Evolutionary conservation across 2,888 invertebrate species (phyloP), one percentile per base, ranked within the genome.

Genomic region (Caprella mutica): DNA sequence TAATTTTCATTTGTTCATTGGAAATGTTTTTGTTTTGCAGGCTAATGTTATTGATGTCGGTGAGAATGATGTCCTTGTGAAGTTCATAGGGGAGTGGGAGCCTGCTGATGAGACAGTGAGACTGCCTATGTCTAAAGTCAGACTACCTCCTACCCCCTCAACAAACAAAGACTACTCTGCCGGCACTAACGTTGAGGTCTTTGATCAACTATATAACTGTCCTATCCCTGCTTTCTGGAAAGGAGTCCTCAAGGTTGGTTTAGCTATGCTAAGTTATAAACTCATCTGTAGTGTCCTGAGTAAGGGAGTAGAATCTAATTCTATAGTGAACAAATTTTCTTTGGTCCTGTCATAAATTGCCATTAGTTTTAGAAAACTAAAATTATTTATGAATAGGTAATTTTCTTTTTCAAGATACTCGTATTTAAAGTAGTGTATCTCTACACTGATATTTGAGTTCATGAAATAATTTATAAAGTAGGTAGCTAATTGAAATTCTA

Each of bases 111-210:
- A 48, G n/a, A 60, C 58, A 38, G 43, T 52, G 19, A 33, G 60
- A 33, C 55, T 60, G 27, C 52, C 60, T 23, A 64, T 64, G 59
- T 60, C 57, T 12, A 56, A 55, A 6, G 59, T 60, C 9, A 38
- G 64, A 51, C 38, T 64, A 23, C 48, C 58, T 4, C 58, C 59
- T 1, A 21, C 57, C 8, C 30, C 52, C 6, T 38, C 55, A 9
- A 43, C 64, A 14, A 42, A 52, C 8, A 43, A 44, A 14, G 64
- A 64, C 52, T 64, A 60, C 27, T 48, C 60, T 30, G 55, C 57
- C n/a, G 64, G 60, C 9, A 46, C 64, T 21, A 60, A 64, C 33
- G 64, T 64, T 17, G 64, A 64, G 23, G 58, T 64, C 21, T 64
- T 56, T 53, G 60, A 58, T 21, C 57, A 60, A 19, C 43, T 64